Percentiles rank a stretch among this genome's conserved stretches.
These are phyloP conservation scores for Leucoma salicis DNA, from an alignment of 2,888 invertebrate genomes.

Conservation along the genomic window DNA sequence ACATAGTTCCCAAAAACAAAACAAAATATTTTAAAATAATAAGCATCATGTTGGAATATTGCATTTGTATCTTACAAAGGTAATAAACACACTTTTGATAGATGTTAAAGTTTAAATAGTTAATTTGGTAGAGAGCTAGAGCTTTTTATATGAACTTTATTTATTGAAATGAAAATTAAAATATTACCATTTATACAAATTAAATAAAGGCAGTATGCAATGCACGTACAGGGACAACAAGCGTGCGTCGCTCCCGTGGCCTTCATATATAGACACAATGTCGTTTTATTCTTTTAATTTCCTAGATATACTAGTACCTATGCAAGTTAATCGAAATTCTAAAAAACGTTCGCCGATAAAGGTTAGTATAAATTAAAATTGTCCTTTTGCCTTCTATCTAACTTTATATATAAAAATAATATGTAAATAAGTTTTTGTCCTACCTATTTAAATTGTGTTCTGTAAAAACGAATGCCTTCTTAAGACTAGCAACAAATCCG, in stretches of 20 bases:
- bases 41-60: too few species aligned
- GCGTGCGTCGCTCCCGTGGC: slow-evolving; percentile 45
- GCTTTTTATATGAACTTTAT: too few species aligned
- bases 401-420: background rate
- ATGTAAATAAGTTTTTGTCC: background rate
- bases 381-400: slow-evolving; percentile 1
- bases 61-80: too few species aligned
- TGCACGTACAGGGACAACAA: slow-evolving; percentile 45
- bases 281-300: slow-evolving; percentile 34
- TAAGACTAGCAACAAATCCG: too few species aligned
- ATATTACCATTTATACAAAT: slow-evolving; percentile 21
- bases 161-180: too few species aligned
- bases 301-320: slow-evolving; percentile 21
- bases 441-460: background rate
- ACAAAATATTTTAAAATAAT: too few species aligned
- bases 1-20: too few species aligned
- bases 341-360: slow-evolving; percentile 1
- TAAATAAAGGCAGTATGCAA: slow-evolving; percentile 35
- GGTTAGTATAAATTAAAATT: slow-evolving; percentile 4
- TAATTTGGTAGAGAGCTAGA: too few species aligned
- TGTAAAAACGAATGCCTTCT: background rate
- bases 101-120: too few species aligned
- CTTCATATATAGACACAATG: slow-evolving; percentile 47
- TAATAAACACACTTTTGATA: too few species aligned
- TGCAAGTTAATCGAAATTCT: slow-evolving; percentile 13